Conservation (phyloP, 2,113 vertebrate species). For the Otolemur garnettii region DNA sequence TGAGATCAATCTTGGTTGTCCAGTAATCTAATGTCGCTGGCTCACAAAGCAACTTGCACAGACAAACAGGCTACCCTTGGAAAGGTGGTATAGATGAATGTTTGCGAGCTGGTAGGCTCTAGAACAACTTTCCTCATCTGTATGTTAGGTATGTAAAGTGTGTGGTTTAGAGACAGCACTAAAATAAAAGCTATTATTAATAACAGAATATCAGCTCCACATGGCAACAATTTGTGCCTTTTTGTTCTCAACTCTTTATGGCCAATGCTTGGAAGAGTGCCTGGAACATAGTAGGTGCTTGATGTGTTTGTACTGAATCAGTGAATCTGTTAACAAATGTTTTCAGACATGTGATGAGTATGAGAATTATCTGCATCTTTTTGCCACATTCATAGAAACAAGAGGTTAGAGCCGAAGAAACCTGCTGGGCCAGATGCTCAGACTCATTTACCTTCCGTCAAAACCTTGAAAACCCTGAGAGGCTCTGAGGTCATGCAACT, state of each 20-base stretch:
- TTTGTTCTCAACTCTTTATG: not conserved
- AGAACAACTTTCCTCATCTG: conserved; percentile 14
- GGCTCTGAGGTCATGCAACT: not conserved
- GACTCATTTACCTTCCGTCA: not conserved
- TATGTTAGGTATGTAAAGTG: not conserved
- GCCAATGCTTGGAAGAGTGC: not conserved
- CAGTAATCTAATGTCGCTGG: not conserved
- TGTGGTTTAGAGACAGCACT: not conserved
- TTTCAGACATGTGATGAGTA: not conserved
- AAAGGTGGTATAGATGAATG: not conserved
- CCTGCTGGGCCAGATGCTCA: not conserved
- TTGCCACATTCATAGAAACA: not conserved
- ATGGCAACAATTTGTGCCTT: not conserved
- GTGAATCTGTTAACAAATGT: not conserved
- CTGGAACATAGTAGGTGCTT: not conserved
- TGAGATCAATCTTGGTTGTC: not conserved
- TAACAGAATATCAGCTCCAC: not conserved
- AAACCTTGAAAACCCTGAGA: not conserved
- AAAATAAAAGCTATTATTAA: not conserved
- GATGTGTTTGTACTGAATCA: not conserved
- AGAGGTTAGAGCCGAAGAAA: not conserved
- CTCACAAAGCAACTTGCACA: not conserved
- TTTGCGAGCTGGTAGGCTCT: not conserved
- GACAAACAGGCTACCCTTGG: not conserved
- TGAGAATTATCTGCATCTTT: not conserved